phyloP scores from a whole-genome alignment of 2,888 invertebrate genomes.

The Amphipoea oculea region DNA sequence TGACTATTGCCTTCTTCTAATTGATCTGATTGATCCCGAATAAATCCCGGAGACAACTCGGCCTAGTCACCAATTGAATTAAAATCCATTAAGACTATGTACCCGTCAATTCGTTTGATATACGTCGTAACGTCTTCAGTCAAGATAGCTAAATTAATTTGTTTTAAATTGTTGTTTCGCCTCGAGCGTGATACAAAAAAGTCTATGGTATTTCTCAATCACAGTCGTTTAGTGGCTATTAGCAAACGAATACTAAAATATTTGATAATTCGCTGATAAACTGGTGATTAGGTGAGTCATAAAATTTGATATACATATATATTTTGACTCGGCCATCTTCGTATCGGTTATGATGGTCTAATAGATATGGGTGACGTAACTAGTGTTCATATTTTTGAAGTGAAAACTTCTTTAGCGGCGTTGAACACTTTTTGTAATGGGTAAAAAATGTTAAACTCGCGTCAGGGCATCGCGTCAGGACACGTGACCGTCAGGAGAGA shows the following conservation, averaged over 20 bases:
- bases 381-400: conserved; percentile 5
- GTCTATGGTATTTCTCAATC: conserved; percentile 53
- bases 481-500: too few species aligned
- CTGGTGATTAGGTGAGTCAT: conserved; percentile 54
- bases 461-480: too few species aligned
- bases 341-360: conserved; percentile 19
- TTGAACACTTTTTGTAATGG: too few species aligned
- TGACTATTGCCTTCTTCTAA: conserved; percentile 47
- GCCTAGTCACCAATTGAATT: conserved; percentile 67
- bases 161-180: conserved; percentile 59
- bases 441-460: too few species aligned
- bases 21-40: conserved; percentile 79
- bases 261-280: conserved; percentile 60
- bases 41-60: conserved; percentile 72
- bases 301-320: conserved; percentile 37
- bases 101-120: conserved; percentile 58
- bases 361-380: conserved; percentile 1
- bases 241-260: conserved; percentile 62
- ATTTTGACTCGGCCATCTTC: conserved; percentile 21
- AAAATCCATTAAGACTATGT: conserved; percentile 63
- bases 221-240: conserved; percentile 57
- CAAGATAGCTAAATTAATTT: conserved; percentile 60
- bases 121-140: conserved; percentile 53
- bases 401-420: too few species aligned
- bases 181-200: conserved; percentile 60